These are phyloP conservation scores for Atta texana DNA, from an alignment of 1,140 invertebrate species.

Conservation along the genomic window DNA sequence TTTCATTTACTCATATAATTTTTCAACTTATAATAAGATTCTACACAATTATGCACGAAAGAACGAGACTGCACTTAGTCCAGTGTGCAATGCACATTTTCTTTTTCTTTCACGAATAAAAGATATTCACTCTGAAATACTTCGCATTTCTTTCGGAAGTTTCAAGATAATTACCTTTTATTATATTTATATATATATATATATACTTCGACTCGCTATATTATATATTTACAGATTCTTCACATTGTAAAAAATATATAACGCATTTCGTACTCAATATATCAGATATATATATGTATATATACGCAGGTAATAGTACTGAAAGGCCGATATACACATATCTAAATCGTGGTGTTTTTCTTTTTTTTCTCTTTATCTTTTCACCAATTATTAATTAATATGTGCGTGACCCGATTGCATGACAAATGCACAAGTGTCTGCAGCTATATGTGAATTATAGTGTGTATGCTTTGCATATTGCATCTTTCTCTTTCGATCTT, in stretches of 20 bases:
- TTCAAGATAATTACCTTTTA: conserved; percentile 77
- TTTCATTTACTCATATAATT: conserved; percentile 64
- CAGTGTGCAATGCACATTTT: conserved; percentile 78
- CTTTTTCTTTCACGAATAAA: conserved; percentile 74
- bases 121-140: conserved; percentile 69
- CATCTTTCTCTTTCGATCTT: background rate
- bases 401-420: conserved; percentile 35
- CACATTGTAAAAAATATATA: conserved; percentile 87
- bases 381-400: conserved; percentile 46
- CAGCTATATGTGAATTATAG: conserved; percentile 52
- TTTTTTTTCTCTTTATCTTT: conserved; percentile 58
- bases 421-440: conserved; percentile 46
- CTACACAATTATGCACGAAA: conserved; percentile 39
- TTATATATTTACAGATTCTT: conserved; percentile 84
- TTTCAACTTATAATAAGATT: conserved; percentile 27
- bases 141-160: conserved; percentile 59
- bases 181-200: conserved; percentile 79
- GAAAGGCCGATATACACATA: conserved; percentile 84
- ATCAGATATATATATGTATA: conserved; percentile 72
- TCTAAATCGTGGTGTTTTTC: conserved; percentile 83
- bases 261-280: conserved; percentile 85
- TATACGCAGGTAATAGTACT: conserved; percentile 85
- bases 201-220: conserved; percentile 83
- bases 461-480: background rate
- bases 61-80: conserved; percentile 41